Evolutionary conservation across 1,140 invertebrate species (phyloP).

Genomic region (Platyscapa corneri): DNA sequence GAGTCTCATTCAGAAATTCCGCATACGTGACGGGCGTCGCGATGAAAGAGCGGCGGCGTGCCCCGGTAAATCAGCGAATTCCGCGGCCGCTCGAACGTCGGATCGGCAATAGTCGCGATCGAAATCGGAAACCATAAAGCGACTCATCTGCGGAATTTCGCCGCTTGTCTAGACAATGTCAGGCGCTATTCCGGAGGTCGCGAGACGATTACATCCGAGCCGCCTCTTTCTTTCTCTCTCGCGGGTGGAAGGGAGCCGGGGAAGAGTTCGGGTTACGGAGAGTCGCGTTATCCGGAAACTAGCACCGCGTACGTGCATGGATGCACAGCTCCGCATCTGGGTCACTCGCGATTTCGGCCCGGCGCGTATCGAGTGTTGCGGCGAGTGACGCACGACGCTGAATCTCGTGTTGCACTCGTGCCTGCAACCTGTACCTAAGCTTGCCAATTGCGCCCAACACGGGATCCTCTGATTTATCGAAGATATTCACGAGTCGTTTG

Average conservation of each 20-base stretch:
- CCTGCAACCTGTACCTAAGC: background rate
- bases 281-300: slow-evolving; percentile 32
- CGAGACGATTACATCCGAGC: background rate
- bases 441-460: no score
- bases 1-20: slow-evolving; percentile 38
- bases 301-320: background rate
- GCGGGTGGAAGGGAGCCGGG: background rate
- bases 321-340: background rate
- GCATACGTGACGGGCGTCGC: slow-evolving; percentile 23
- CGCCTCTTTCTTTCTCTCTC: background rate
- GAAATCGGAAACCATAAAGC: slow-evolving; percentile 28
- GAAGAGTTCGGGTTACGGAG: background rate
- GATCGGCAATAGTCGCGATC: background rate
- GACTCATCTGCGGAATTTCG: slow-evolving; percentile 12
- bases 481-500: no score
- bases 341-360: background rate
- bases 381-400: no score
- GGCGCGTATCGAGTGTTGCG: no score
- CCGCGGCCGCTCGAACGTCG: slow-evolving; percentile 1
- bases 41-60: background rate
- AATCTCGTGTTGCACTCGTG: no score
- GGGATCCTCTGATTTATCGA: no score
- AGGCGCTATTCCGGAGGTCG: background rate
- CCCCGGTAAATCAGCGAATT: background rate
- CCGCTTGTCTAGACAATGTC: slow-evolving; percentile 10